phyloP scores from a whole-genome alignment of 2,888 invertebrate genomes.

The Halocaridina rubra region DNA sequence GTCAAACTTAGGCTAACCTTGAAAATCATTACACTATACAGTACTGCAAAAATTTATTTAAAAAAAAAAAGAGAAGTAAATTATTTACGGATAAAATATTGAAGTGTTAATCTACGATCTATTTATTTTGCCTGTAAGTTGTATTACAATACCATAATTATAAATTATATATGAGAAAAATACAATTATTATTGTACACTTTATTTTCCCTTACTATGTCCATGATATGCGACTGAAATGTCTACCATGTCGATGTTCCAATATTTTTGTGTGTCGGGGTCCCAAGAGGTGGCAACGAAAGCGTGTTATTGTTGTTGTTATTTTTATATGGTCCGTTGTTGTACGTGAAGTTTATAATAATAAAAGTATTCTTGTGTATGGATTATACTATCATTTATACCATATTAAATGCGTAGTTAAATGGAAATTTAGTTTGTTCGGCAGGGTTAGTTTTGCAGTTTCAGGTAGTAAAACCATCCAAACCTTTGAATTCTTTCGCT shows the following conservation, averaged over 20 bases:
- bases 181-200: not conserved
- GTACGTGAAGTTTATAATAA: conserved; percentile 48
- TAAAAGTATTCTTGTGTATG: conserved; percentile 53
- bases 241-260: conserved; percentile 39
- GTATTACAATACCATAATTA: not conserved
- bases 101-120: too few relatives aligned
- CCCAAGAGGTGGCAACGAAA: conserved; percentile 44
- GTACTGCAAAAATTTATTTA: not conserved
- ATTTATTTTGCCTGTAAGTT: not conserved
- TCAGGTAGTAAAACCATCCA: too few relatives aligned
- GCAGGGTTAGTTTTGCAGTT: too few relatives aligned
- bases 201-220: conserved; percentile 14
- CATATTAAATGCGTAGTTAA: too few relatives aligned
- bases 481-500: too few relatives aligned
- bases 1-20: not conserved
- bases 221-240: conserved; percentile 27
- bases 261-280: conserved; percentile 40
- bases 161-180: not conserved
- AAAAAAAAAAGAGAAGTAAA: not conserved
- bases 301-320: conserved; percentile 58
- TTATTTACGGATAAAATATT: too few relatives aligned
- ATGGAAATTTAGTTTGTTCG: too few relatives aligned
- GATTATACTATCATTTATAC: not conserved
- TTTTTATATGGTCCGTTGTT: conserved; percentile 58
- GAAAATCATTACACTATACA: not conserved